Evolutionary conservation across 1,140 invertebrate genomes (phyloP), one percentile per base, ranked within the genome.

Genomic region (Aphelenchoides fujianensis): DNA sequence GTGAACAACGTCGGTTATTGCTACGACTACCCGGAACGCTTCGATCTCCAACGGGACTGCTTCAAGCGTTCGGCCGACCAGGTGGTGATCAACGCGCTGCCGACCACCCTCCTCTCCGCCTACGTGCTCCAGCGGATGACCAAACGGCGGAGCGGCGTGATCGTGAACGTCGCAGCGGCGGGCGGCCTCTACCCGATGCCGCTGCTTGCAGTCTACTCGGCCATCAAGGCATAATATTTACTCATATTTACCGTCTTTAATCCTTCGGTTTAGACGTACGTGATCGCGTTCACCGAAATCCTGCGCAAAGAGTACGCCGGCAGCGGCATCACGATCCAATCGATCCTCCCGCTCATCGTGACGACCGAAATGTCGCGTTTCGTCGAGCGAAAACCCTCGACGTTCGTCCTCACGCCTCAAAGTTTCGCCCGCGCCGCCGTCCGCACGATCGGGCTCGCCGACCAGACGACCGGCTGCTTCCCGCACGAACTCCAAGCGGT

Each of bases 351-450:
- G 32, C 78, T 84, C 75, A 72, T 84, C 70, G 81, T 82, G 27
- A 73, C 77, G 19, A 82, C 82, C 2, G 84, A 84, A 59, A 82
- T 82, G 81, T 68, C 79, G 19, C 78, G 83, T 57, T 81, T 12
- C 72, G 70, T 37, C 57, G n/a, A n/a, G n/a, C n/a, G 28, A 16
- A 61, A 61, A 61, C n/a, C 57, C 28, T 61, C 57, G 57, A 19
- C 36, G n/a, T 61, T 61, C 36, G 57, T 61, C 57, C 57, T 34
- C 28, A 19, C 57, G 16, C 27, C 28, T 30, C n/a, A 30, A 19
- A 34, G 0, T 27, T 61, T 61, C 23, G 57, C 63, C n/a, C 36
- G 35, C 2, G 35, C 72, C n/a, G 81, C 81, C 2, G 19, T 82
- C 32, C 68, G 73, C 23, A 82, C 82, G 12, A 76, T 82, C 62